Evolutionary conservation across 2,888 invertebrate genomes (phyloP).

Genomic region (Chymomyza amoena): DNA sequence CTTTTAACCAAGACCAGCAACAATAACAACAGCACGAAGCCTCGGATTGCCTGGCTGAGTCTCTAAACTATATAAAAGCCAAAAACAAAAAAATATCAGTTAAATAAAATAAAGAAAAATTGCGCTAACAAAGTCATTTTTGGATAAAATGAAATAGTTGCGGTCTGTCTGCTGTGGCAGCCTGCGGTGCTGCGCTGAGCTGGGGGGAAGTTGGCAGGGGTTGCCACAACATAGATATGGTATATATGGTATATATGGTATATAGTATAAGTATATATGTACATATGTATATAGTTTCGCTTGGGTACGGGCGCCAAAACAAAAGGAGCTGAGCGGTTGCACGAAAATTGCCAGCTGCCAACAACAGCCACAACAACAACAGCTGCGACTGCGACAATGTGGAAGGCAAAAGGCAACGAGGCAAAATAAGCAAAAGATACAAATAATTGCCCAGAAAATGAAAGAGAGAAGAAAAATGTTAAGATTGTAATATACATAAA

Average conservation of each 20-base stretch:
- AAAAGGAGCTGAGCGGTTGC: not conserved
- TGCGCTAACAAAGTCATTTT: constrained; percentile 60
- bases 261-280: not conserved
- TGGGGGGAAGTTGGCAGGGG: constrained; percentile 34
- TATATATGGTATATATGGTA: not conserved
- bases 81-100: constrained; percentile 12
- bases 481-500: constrained; percentile 16
- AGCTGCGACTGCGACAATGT: constrained; percentile 27
- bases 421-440: constrained; percentile 10
- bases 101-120: constrained; percentile 24
- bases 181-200: not conserved
- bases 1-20: constrained; percentile 46
- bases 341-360: constrained; percentile 19
- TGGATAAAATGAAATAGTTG: constrained; percentile 61
- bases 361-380: constrained; percentile 15
- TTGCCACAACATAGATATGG: constrained; percentile 14
- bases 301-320: constrained; percentile 16
- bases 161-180: constrained; percentile 11
- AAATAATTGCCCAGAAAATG: constrained; percentile 9
- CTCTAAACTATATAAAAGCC: constrained; percentile 10
- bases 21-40: not conserved
- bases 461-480: constrained; percentile 6
- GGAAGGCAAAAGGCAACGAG: constrained; percentile 9
- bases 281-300: not conserved
- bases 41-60: too few relatives aligned